Evolutionary conservation across 2,888 invertebrate genomes (phyloP).

Genomic region (Callyntrura sp.): DNA sequence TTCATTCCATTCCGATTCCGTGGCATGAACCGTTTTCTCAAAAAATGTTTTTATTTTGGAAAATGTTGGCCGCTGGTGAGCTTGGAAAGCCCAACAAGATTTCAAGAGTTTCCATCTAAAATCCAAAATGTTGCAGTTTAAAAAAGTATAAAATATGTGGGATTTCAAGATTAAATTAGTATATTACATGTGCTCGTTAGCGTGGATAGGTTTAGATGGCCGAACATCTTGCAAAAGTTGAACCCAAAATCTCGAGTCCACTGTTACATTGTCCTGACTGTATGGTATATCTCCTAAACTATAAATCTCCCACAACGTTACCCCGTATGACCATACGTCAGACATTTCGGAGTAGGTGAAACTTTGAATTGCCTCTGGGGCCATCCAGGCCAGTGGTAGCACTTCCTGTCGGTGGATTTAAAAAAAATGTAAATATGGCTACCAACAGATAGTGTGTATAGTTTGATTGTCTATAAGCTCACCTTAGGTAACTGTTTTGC

Average conservation of each 20-base stretch:
- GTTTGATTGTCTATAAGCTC: not conserved
- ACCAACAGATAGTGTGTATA: not conserved
- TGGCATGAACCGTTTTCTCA: constrained; percentile 25
- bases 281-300: constrained; percentile 59
- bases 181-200: constrained; percentile 48
- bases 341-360: constrained; percentile 35
- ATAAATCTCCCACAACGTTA: constrained; percentile 69
- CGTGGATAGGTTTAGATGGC: constrained; percentile 25
- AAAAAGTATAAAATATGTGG: not conserved
- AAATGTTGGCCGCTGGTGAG: constrained; percentile 44
- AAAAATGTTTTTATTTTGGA: constrained; percentile 68
- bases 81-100: constrained; percentile 59
- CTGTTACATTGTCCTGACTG: not conserved
- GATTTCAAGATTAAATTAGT: constrained; percentile 7
- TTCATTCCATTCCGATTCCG: constrained; percentile 37
- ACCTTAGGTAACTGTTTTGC: constrained; percentile 52
- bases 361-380: constrained; percentile 53
- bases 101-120: constrained; percentile 60
- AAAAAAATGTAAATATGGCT: not conserved
- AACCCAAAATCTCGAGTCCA: constrained; percentile 25
- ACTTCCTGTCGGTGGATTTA: constrained; percentile 12
- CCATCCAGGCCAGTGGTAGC: constrained; percentile 64
- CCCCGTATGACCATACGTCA: constrained; percentile 43
- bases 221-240: constrained; percentile 24
- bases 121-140: constrained; percentile 9